Evolutionary conservation across 2,113 vertebrate genomes (phyloP), one percentile per base, ranked within the genome.

Genomic region (Carassius carassius): DNA sequence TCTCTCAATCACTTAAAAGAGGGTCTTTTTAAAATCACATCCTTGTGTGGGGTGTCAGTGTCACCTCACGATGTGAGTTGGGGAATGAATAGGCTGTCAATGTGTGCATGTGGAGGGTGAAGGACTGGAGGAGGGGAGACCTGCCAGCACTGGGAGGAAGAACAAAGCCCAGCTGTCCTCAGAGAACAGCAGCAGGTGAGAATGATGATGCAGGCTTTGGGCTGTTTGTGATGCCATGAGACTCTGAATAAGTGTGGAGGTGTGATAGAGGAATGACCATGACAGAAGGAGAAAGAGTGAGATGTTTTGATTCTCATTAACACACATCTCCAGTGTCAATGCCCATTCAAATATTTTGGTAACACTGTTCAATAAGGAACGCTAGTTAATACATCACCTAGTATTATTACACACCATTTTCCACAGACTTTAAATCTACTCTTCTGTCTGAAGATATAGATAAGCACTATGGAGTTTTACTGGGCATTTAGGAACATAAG

Each of bases 61-160:
- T 90, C 37, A 6, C 35, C 35, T 37, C 87, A 83, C 83, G 87
- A 56, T 90, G 87, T 88, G 88, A 86, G 89, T 82, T 67, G 65
- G 82, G 85, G 72, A 90, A 92, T 92, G 92, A 90, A 93, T 93
- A 91, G 89, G 73, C 81, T 85, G 85, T 84, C 86, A 78, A 37
- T 37, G 54, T 69, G 67, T 78, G 73, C 87, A 86, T 85, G 79
- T 86, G 76, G 73, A 82, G 82, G 74, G 74, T 77, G 84, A 32
- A 32, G 51, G 67, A 35, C 56, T 75, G 82, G 76, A 78, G 84
- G 70, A 47, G 83, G 79, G 86, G 90, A 88, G 79, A 86, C 87
- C 87, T 90, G 91, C 56, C 86, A 67, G 87, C 86, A 81, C 85
- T 84, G 70, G 58, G 87, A 85, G 84, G 83, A 86, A 87, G 84